Base-by-base conservation (phyloP, 2,888 invertebrate species). In the Helicoverpa assulta region DNA sequence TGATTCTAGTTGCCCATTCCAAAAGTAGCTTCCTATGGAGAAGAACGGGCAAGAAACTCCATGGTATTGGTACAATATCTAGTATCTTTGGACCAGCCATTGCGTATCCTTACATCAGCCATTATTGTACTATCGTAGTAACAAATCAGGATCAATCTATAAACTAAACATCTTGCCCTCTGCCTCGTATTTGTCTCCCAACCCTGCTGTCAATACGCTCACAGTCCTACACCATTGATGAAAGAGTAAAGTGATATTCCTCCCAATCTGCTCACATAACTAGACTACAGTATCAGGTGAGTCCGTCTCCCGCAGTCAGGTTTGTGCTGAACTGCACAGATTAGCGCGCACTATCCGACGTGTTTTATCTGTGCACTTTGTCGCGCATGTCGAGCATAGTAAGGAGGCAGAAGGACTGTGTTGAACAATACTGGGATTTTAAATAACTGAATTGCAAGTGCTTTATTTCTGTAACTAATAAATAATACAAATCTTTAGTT, bases 311-410 rank as follows among this genome's bases (percentile, higher is more conserved):
- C 19, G 10, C 5, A 40, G 14, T 3, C 18, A 7, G 62, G n/a
- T 5, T 10, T 12, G 21, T 5, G 8, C 19, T 4, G 12, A 55
- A 21, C 5, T 18, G n/a, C n/a, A 4, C 21, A 75, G 50, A 72
- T 68, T 55, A 68, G 12, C 33, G 50, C 43, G 59, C 56, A 67
- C 74, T 76, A 67, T 73, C 51, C 47, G 63, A 54, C 18, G 14
- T 21, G 14, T 33, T 67, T 60, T 76, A 76, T 76, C 79, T 29
- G 19, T 57, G 75, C 74, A 76, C 76, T 76, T 79, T 78, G 75
- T 76, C 18, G 79, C 16, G n/a, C 14, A 1, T 54, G 56, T 12
- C 33, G 16, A 1, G 0, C n/a, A 8, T n/a, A 54, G 26, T 7
- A 12, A 52, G 2, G 0, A 43, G 37, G 0, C 5, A 47, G 61